Conservation (phyloP, 2,888 invertebrate species). For the Crioceris asparagi region DNA sequence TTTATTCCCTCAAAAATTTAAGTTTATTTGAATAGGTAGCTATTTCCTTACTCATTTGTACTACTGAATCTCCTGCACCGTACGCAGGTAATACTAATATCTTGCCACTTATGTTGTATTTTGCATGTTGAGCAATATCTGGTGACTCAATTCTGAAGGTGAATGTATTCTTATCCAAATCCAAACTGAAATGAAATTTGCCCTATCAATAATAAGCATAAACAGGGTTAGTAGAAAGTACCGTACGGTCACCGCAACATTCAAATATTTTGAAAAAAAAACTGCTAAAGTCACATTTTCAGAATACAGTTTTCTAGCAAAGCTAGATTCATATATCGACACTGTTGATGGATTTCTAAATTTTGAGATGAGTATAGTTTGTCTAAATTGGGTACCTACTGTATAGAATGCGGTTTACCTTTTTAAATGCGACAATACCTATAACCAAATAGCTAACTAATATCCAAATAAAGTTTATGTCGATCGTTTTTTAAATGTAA, state of each 20-base stretch:
- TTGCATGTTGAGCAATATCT: slow-evolving; percentile 9
- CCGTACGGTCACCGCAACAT: neutral
- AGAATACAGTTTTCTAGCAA: neutral
- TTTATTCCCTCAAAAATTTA: too few species aligned
- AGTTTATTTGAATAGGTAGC: too few species aligned
- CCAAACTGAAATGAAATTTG: slow-evolving; percentile 10
- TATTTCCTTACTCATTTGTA: slow-evolving; percentile 15
- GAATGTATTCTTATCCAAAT: slow-evolving; percentile 12
- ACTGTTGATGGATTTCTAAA: too few species aligned
- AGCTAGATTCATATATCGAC: neutral
- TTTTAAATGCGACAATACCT: too few species aligned
- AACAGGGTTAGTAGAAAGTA: neutral
- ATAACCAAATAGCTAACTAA: too few species aligned
- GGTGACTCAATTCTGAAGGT: slow-evolving; percentile 11
- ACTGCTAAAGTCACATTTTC: neutral
- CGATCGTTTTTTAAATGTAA: too few species aligned
- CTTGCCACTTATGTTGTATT: slow-evolving; percentile 17
- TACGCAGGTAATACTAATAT: slow-evolving; percentile 16
- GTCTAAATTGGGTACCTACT: too few species aligned
- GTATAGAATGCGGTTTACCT: too few species aligned
- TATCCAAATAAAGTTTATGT: too few species aligned
- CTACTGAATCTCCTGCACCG: slow-evolving; percentile 14
- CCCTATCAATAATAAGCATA: neutral
- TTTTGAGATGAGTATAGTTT: too few species aligned
- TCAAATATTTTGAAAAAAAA: neutral